Percentiles rank a stretch among this genome's conserved stretches.
These are phyloP conservation scores for Hippocampus guttulatus DNA, from an alignment of 2,113 vertebrate genomes.

Conservation along the genomic window DNA sequence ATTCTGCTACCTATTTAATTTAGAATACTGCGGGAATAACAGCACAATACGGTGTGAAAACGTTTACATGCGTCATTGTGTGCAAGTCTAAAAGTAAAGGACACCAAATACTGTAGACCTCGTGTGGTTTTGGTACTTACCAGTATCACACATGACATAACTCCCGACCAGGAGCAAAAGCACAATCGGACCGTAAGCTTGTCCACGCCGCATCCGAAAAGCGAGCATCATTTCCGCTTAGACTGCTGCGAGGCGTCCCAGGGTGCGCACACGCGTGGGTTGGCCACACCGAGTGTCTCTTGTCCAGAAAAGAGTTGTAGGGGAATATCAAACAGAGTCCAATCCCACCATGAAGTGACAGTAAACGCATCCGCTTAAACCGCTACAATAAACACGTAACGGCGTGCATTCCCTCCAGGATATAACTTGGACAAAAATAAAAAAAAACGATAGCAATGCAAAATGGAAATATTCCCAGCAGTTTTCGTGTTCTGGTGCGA, in stretches of 20 bases:
- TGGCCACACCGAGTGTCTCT: conserved; percentile 23
- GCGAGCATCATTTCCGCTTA: conserved; percentile 70
- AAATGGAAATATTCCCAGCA: conserved; percentile 16
- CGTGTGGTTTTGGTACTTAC: conserved; percentile 50
- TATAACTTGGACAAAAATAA: conserved; percentile 40
- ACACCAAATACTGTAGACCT: neutral
- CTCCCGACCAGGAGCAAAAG: conserved; percentile 60
- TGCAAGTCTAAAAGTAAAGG: neutral
- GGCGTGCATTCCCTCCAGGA: conserved; percentile 35
- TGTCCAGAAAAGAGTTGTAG: conserved; percentile 21
- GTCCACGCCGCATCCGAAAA: conserved; percentile 57
- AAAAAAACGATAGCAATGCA: conserved; percentile 13
- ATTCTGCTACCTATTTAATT: neutral
- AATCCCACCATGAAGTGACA: conserved; percentile 12
- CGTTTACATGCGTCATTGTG: neutral
- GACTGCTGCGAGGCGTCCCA: conserved; percentile 49
- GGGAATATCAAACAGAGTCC: neutral
- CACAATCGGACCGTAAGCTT: conserved; percentile 57
- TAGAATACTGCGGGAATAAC: neutral
- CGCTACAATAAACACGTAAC: neutral
- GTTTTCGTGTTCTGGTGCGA: conserved; percentile 27
- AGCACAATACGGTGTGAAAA: neutral
- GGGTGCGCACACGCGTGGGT: conserved; percentile 31
- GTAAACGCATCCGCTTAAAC: neutral
- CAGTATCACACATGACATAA: conserved; percentile 53